Conservation (phyloP, 2,797 vertebrate genomes). For the Mycteria americana region DNA sequence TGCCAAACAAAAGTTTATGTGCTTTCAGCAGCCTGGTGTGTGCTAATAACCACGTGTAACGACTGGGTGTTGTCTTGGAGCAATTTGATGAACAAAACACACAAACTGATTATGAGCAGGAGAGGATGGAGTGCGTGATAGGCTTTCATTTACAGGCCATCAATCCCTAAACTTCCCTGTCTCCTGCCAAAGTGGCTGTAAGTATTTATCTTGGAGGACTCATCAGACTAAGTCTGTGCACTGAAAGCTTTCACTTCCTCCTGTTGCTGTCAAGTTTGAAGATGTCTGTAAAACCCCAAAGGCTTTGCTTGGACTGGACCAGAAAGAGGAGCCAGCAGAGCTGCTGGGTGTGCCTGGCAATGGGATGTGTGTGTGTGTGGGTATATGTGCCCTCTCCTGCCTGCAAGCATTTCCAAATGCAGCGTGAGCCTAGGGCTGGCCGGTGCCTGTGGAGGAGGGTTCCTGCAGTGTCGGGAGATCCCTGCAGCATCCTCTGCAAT, state of each 20-base stretch:
- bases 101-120: background rate
- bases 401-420: background rate
- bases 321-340: background rate
- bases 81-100: background rate
- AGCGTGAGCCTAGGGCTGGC: background rate
- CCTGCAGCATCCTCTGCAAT: background rate
- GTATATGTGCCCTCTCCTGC: background rate
- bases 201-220: background rate
- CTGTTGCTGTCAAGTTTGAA: background rate
- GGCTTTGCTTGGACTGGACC: background rate
- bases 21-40: background rate
- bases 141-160: background rate
- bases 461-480: background rate
- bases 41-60: background rate
- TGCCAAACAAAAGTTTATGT: background rate
- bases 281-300: background rate
- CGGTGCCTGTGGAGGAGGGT: background rate
- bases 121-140: background rate
- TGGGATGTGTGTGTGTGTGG: background rate
- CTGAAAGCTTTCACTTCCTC: background rate
- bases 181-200: background rate
- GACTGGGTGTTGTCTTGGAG: background rate
- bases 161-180: background rate
- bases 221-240: background rate
- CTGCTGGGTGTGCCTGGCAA: background rate